Conservation (phyloP, 2,797 vertebrate species). For the Rachycentron canadum region DNA sequence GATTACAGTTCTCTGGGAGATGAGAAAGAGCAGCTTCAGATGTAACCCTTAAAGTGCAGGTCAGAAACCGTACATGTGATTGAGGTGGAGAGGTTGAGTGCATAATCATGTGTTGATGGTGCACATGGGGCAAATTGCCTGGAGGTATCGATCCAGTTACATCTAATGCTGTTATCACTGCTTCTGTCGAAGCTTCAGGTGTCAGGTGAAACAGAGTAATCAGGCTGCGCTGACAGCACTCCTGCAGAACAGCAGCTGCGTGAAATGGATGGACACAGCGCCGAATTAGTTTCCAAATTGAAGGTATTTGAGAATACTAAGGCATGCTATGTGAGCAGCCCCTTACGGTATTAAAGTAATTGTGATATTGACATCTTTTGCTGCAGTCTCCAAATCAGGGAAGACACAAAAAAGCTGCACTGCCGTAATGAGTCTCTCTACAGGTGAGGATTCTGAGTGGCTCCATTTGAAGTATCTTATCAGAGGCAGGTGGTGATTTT, state of each 20-base stretch:
- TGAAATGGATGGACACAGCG: conserved; percentile 45
- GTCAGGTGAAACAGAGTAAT: conserved; percentile 71
- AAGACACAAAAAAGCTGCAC: conserved; percentile 20
- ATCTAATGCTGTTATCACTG: conserved; percentile 66
- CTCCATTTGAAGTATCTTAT: conserved; percentile 29
- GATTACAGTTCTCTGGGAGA: conserved; percentile 40
- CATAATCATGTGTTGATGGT: conserved; percentile 69
- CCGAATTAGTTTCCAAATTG: conserved; percentile 59
- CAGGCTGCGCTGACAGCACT: conserved; percentile 55
- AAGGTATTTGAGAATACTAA: conserved; percentile 47
- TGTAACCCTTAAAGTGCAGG: conserved; percentile 40
- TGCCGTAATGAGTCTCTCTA: conserved; percentile 29
- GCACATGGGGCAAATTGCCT: conserved; percentile 54
- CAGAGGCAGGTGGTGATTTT: conserved; percentile 26
- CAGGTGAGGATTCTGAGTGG: conserved; percentile 46
- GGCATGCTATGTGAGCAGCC: conserved; percentile 13
- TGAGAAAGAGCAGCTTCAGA: conserved; percentile 22
- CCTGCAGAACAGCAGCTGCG: conserved; percentile 41
- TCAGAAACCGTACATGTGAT: conserved; percentile 49
- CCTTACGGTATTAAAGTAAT: conserved; percentile 43
- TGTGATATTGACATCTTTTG: conserved; percentile 48
- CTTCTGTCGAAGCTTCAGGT: conserved; percentile 47
- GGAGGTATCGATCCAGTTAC: conserved; percentile 70
- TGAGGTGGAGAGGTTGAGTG: conserved; percentile 56
- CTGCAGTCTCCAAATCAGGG: conserved; percentile 32